A percentile compares a stretch with the other conserved stretches of the same genome.
These are phyloP conservation scores for Amphibalanus amphitrite DNA, from an alignment of 1,140 invertebrate genomes.

Conservation along the genomic window DNA sequence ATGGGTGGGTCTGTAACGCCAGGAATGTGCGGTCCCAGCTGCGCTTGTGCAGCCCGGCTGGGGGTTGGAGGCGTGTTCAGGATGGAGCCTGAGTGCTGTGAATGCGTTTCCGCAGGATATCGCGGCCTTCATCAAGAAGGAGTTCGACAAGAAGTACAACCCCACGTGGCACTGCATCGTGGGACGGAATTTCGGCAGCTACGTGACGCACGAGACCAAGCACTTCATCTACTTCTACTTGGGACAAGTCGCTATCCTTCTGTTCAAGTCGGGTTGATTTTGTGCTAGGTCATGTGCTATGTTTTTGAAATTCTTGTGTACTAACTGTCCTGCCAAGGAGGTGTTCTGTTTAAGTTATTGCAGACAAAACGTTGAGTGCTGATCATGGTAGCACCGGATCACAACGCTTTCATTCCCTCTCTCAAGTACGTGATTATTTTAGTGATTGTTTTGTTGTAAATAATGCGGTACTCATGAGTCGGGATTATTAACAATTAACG, in stretches of 20 bases:
- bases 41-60: too few species aligned
- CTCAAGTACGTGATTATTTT: neutral
- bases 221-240: constrained; percentile 96
- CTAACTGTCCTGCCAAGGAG: neutral
- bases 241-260: constrained; percentile 87
- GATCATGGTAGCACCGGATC: neutral
- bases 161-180: constrained; percentile 97
- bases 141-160: constrained; percentile 97
- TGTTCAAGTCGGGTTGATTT: constrained; percentile 93
- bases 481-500: neutral
- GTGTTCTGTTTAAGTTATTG: neutral
- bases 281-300: neutral
- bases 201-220: constrained; percentile 91
- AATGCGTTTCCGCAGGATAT: constrained; percentile 54
- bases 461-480: neutral
- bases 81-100: neutral
- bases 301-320: neutral
- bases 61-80: too few species aligned
- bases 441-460: neutral
- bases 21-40: too few species aligned
- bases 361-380: neutral
- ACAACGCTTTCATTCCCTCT: neutral
- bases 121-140: constrained; percentile 93
- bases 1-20: neutral
- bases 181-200: constrained; percentile 83